phyloP scores from a whole-genome alignment of 2,888 invertebrate genomes.

The Ethmia dodecea region DNA sequence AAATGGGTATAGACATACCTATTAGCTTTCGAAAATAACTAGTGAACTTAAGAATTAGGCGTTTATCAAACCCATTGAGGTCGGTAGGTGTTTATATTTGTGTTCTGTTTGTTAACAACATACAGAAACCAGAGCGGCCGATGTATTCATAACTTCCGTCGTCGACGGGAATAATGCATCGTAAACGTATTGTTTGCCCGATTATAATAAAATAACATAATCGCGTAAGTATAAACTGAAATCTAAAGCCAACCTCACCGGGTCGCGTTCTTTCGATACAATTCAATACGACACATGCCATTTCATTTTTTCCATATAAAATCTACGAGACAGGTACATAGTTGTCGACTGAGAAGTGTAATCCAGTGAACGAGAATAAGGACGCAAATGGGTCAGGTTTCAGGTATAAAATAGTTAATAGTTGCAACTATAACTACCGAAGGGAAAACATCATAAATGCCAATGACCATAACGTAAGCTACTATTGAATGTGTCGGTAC shows the following conservation, averaged over 20 bases:
- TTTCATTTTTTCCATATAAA: too few relatives aligned
- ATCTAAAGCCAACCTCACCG: constrained; percentile 21
- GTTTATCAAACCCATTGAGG: constrained; percentile 14
- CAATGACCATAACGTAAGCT: too few relatives aligned
- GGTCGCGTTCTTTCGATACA: too few relatives aligned
- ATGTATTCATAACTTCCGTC: constrained; percentile 54
- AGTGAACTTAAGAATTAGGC: too few relatives aligned
- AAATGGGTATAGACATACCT: too few relatives aligned
- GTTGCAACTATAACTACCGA: not conserved
- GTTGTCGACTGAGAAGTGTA: too few relatives aligned
- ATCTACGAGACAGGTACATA: too few relatives aligned
- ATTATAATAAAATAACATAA: constrained; percentile 46
- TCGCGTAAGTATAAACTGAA: constrained; percentile 30
- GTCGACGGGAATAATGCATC: constrained; percentile 37
- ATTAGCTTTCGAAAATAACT: too few relatives aligned
- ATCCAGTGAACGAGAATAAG: too few relatives aligned
- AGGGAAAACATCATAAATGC: not conserved
- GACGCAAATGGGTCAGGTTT: not conserved
- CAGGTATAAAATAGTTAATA: not conserved
- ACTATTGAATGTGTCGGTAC: too few relatives aligned
- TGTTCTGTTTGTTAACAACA: constrained; percentile 22
- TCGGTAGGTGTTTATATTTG: constrained; percentile 20
- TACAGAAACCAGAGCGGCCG: constrained; percentile 35
- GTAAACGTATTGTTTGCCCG: constrained; percentile 51
- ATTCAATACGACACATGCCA: too few relatives aligned